Percentiles rank a stretch among this genome's conserved stretches.
Evolutionary conservation across 2,797 vertebrate genomes (phyloP).

Genomic region (Hafferia zeledoni): DNA sequence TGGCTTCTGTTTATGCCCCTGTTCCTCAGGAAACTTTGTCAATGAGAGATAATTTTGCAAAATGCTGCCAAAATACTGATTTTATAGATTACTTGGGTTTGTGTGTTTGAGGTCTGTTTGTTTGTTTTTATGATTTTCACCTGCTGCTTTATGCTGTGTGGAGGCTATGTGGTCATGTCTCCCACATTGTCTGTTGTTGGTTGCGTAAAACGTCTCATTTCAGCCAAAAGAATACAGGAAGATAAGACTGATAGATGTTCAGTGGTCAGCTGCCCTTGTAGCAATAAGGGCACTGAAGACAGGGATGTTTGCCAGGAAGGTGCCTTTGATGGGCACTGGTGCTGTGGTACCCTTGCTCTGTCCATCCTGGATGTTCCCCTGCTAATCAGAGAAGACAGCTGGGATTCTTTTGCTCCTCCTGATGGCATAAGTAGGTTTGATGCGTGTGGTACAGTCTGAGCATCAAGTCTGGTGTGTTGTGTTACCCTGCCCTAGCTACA

Average conservation of each 20-base stretch:
- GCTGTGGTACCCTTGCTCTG: neutral
- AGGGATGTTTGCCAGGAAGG: neutral
- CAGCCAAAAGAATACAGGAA: neutral
- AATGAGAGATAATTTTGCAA: neutral
- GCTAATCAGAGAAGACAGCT: neutral
- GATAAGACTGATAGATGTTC: neutral
- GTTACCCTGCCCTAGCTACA: neutral
- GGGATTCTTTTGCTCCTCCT: neutral
- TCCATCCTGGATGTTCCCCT: neutral
- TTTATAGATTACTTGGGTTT: neutral
- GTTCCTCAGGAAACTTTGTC: neutral
- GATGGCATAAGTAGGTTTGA: neutral
- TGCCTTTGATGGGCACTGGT: neutral
- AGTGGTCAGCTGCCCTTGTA: neutral
- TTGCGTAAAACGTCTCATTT: neutral
- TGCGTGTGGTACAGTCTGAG: neutral
- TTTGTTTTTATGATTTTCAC: neutral
- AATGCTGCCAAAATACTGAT: neutral
- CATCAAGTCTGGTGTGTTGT: neutral
- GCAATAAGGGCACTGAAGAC: neutral
- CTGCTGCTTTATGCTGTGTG: neutral
- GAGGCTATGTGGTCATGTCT: neutral
- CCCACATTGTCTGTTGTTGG: neutral
- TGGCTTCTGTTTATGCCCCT: neutral
- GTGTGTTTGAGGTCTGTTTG: neutral